Base-by-base conservation (phyloP, 92 coral and sea anemone genomes). In the Chrysogorgia sp. region DNA sequence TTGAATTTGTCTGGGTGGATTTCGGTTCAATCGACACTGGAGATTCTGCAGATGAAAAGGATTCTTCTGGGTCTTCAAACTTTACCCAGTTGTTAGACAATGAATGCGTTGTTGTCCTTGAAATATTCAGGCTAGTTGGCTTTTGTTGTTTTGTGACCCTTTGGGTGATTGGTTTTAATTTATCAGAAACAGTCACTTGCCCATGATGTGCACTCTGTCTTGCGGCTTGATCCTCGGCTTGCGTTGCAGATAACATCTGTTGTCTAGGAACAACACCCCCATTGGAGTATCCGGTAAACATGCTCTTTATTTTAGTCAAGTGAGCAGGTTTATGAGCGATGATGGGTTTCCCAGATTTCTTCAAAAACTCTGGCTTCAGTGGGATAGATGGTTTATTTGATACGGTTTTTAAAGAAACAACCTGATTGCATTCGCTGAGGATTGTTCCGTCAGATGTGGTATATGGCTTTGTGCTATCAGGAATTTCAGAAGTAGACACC, bases 321-420 rank as follows among this genome's bases (percentile, higher is more conserved):
- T 34, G 14, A 28, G 48, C 59, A 31, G 65, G 64, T 53, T 53
- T 35, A 15, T 35, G 48, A 1, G 47, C 45, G 17, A 40, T 8
- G 14, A 53, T 65, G 6, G 79, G 63, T 72, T 72, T 53, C 1
- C 15, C 48, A 12, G 79, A 21, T 13, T 72, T 72, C 52, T 72
- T 53, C 43, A 72, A 20, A 34, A 72, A 72, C 53, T 53, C 79
- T 53, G 79, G 79, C 35, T 72, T 72, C 31, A 52, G 79, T 34
- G 65, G 20, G 22, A 72, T 71, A 21, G 35, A 50, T 33, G 79
- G 86, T 58, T 70, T 69, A 17, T 28, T 53, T 53, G 56, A 29
- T 40, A 24, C 32, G 47, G 47, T 60, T 47, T 47, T 47, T n/a
- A 7, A 2, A 6, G 53, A 6, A 47, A 47, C 53, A 47, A 7